Base-by-base conservation (phyloP, 2,888 invertebrate genomes). In the Herminia tarsipennalis region DNA sequence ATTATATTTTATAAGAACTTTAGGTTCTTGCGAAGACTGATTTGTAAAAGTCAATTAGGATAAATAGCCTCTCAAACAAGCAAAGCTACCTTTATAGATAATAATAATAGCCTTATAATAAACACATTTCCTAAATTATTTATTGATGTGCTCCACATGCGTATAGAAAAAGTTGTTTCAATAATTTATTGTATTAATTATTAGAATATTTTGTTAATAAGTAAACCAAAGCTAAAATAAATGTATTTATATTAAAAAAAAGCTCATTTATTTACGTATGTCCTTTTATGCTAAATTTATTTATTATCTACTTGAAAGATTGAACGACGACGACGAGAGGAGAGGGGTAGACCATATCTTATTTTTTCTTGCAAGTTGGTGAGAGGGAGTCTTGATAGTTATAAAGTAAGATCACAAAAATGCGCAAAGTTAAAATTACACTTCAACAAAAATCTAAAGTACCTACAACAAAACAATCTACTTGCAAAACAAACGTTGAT, bases 201-300 rank as follows among this genome's bases (percentile, higher is more conserved):
- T 50, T 57, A 63, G 55, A 16, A 22, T 60, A 46, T 41, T 54
- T 43, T 56, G 36, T 62, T 51, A 48, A 45, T 66, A 68, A 58
- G 69, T 47, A 34, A 70, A 76, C 79, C 78, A 79, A 78, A 79
- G 79, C 66, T 70, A 66, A 69, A 76, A 74, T 75, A 74, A 78
- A 56, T 58, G 56, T 66, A 64, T 60, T 60, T 59, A 49, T 59
- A 56, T 46, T 33, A 10, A 14, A 34, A 46, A 9, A 9, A 49
- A 45, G 36, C 50, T 50, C 52, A 35, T n/a, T 45, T 45, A 36
- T n/a, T 1, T 6, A 22, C 2, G 8, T 22, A 2, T 22, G 2
- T 6, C 4, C 4, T 22, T 8, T 22, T 22, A 8, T n/a, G n/a
- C 8, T 2, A 8, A 6, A 12, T 29, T 16, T 13, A 29, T n/a